Conservation (phyloP, 2,113 vertebrate genomes). For the Oncorhynchus clarkii region DNA sequence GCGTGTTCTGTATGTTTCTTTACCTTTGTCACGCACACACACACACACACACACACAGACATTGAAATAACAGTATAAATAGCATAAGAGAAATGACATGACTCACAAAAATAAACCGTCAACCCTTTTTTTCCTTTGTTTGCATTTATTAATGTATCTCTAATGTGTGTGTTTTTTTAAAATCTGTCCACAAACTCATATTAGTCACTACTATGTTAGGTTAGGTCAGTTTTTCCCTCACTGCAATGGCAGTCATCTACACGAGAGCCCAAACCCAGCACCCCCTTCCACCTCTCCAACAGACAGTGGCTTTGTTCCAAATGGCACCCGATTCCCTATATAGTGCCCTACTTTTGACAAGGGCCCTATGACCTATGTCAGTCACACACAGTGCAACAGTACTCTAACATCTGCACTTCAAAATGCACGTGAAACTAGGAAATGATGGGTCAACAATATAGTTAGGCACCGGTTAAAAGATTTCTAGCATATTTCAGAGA, state of each 20-base stretch:
- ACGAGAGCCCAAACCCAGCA: constrained; percentile 71
- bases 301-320: not conserved
- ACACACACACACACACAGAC: no score
- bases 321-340: no score
- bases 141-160: constrained; percentile 72
- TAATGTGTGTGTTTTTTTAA: constrained; percentile 66
- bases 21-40: not conserved
- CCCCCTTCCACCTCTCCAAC: constrained; percentile 45
- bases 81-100: not conserved
- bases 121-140: constrained; percentile 35
- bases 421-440: no score
- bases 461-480: no score
- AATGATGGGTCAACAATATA: no score
- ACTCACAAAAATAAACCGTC: not conserved
- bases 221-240: constrained; percentile 78
- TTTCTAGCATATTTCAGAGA: no score
- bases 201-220: constrained; percentile 84
- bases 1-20: not conserved
- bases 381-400: no score
- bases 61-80: not conserved
- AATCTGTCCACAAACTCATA: constrained; percentile 79
- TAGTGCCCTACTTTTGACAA: no score
- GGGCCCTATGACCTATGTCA: no score
- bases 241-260: constrained; percentile 81
- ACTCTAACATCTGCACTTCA: no score